Conservation (phyloP, 2,113 vertebrate genomes). For the Antechinus stuartii region DNA sequence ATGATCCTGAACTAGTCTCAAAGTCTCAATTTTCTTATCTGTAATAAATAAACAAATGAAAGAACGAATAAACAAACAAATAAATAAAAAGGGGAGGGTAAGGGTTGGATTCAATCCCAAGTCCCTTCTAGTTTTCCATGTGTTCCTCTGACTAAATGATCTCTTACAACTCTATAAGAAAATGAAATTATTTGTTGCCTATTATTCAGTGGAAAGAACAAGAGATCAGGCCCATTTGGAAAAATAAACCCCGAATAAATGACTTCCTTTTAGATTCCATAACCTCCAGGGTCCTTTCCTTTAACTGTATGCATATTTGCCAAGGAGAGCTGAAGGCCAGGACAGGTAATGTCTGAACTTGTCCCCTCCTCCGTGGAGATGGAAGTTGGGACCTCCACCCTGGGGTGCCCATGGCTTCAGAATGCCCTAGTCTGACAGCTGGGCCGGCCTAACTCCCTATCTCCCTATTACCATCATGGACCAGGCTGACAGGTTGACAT, state of each 20-base stretch:
- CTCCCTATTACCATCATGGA: rapidly evolving
- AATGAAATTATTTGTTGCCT: not conserved
- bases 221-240: not conserved
- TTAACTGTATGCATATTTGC: not conserved
- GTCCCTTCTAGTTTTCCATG: not conserved
- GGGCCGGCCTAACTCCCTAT: rapidly evolving
- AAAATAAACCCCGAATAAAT: not conserved
- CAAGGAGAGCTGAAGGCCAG: not conserved
- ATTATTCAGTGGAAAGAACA: not conserved
- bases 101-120: not conserved
- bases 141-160: not conserved
- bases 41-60: not conserved
- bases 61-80: too few relatives aligned
- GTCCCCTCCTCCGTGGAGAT: not conserved
- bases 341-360: not conserved
- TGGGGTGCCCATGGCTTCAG: not conserved
- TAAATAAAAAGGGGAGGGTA: too few relatives aligned
- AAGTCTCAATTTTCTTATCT: not conserved
- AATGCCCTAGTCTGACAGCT: conserved; percentile 20
- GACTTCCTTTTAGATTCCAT: not conserved
- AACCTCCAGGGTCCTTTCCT: not conserved
- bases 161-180: not conserved
- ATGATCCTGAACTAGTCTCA: not conserved
- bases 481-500: conserved; percentile 57
- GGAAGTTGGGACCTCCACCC: not conserved